Evolutionary conservation across 2,888 invertebrate species (phyloP).

Genomic region (Microctonus brassicae): DNA sequence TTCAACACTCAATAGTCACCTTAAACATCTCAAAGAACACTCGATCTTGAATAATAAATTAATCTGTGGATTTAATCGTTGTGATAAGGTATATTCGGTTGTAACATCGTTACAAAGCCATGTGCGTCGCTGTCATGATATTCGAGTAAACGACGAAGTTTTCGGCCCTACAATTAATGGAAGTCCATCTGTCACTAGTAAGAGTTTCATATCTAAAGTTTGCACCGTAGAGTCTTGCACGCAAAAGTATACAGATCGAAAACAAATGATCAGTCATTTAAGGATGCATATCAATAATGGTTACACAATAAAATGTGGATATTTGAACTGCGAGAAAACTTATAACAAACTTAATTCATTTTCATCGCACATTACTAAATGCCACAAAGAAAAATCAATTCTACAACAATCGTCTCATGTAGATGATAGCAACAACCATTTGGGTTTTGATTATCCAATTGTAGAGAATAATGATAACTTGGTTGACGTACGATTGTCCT

Average conservation of each 20-base stretch:
- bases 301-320: constrained; percentile 24
- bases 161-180: not conserved
- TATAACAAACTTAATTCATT: constrained; percentile 34
- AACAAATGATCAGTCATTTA: constrained; percentile 31
- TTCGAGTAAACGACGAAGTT: not conserved
- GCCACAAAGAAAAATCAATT: not conserved
- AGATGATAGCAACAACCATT: not conserved
- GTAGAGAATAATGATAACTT: not conserved
- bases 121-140: constrained; percentile 23
- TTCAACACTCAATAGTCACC: not conserved
- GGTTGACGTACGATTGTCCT: too few relatives aligned
- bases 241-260: constrained; percentile 11
- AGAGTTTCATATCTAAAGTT: not conserved
- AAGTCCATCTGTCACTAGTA: not conserved
- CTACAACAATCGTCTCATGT: not conserved
- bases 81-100: constrained; percentile 13
- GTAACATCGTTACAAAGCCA: constrained; percentile 14
- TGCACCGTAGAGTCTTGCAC: constrained; percentile 23
- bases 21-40: not conserved
- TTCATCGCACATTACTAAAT: not conserved
- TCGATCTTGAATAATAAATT: not conserved
- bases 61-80: constrained; percentile 26
- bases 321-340: constrained; percentile 20
- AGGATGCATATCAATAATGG: constrained; percentile 24
- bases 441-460: too few relatives aligned